Base-by-base conservation (phyloP, 2,888 invertebrate species). In the Eulithis prunata region DNA sequence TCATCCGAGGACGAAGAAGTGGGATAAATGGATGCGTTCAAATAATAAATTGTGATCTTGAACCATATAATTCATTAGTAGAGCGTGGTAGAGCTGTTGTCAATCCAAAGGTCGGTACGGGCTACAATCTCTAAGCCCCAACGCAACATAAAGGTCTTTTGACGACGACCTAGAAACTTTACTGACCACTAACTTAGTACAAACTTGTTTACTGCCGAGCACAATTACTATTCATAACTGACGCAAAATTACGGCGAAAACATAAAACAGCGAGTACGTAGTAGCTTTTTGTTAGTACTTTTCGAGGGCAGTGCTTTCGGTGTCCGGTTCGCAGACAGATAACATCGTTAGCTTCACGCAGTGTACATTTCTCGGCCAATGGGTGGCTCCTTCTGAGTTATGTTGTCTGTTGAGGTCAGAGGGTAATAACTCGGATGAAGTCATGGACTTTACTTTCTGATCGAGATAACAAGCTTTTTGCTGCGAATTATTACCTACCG, bases 1-100 rank as follows among this genome's bases (percentile, higher is more conserved):
- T 73, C 68, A 56, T 63, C 66, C 58, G 41, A 55, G 46, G 13
- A 56, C 67, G 32, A 51, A 57, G 68, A 66, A 58, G 46, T 70
- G 59, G 14, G 59, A 11, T 7, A 10, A 2, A 41, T 68, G 64
- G 68, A 68, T 63, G 21, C 41, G 64, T 55, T 59, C 28, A 0
- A 47, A 41, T 41, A 41, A 41, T 11, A 41, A 41, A 41, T 41
- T 8, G 32, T 32, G 32, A 3, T 32, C 4, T 21, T 3, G 32
- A 2, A 32, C 32, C 32, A 3, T 32, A 32, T 32, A 32, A 32
- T 32, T 32, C 6, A 32, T 32, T 32, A 32, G 32, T 32, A 32
- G 32, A 32, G 32, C 32, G 21, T 21, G 4, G 32, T 32, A 32
- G 4, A 5, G 8, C 6, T 10, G 8, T 8, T 41, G 10, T 41